A percentile compares a stretch with the other conserved stretches of the same genome.
Evolutionary conservation across 1,140 invertebrate genomes (phyloP).

Genomic region (Mya arenaria): DNA sequence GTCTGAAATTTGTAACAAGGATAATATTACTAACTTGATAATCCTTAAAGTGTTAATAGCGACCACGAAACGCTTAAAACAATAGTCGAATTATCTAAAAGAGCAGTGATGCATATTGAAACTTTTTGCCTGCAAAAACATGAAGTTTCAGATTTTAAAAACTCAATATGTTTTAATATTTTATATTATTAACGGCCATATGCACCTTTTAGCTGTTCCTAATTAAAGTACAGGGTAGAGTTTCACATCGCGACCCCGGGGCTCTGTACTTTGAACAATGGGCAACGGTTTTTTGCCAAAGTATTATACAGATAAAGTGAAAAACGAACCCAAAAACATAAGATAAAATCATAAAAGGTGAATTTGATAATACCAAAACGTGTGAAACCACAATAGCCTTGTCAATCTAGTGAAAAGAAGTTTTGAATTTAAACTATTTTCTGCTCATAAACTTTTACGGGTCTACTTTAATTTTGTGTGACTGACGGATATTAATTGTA

Average conservation of each 20-base stretch:
- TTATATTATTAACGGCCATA: not conserved
- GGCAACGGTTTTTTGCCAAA: conserved; percentile 9
- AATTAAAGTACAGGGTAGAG: not conserved
- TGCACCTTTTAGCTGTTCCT: not conserved
- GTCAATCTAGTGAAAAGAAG: conserved; percentile 38
- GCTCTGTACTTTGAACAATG: not conserved
- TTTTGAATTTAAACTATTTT: conserved; percentile 39
- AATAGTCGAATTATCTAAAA: too few species aligned
- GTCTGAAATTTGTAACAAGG: too few species aligned
- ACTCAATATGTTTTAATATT: not conserved
- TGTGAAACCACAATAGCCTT: conserved; percentile 49
- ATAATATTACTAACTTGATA: too few species aligned
- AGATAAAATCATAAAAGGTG: conserved; percentile 48
- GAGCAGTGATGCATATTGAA: too few species aligned
- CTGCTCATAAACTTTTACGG: conserved; percentile 13
- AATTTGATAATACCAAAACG: conserved; percentile 44
- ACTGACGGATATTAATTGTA: not conserved
- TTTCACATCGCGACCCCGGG: not conserved
- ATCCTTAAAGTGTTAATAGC: too few species aligned
- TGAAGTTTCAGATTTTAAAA: not conserved
- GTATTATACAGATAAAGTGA: not conserved
- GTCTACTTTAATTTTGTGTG: conserved; percentile 14
- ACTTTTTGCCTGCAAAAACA: too few species aligned
- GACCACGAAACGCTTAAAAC: too few species aligned
- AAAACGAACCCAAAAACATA: conserved; percentile 35